Base-by-base conservation (phyloP, 2,797 vertebrate species). In the Mormyrus hasselquistii region DNA sequence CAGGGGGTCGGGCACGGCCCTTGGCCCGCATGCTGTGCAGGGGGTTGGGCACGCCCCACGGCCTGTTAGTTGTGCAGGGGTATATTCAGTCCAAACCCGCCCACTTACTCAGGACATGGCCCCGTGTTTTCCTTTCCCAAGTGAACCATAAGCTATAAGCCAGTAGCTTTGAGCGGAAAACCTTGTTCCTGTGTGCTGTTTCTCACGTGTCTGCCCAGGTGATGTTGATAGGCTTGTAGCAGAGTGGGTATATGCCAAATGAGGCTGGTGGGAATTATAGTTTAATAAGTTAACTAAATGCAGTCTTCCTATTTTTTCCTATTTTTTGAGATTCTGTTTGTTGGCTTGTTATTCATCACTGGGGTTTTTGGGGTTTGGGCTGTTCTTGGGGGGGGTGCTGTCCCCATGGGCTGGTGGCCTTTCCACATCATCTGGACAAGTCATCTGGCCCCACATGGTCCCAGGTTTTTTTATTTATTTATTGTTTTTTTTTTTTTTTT, bases 371-470 rank as follows among this genome's bases (percentile, higher is more conserved):
- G 29, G 29, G 29, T 34, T 34, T 34, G 29, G 88, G 52, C 62
- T 89, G 89, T 14, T 88, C 86, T 14, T 1, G 53, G 57, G 57
- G 62, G 22, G 6, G 55, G 55, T 16, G 52, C 8, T 34, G 22
- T 73, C 29, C 88, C 25, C 1, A 44, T 34, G 87, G 89, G 89
- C 88, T 12, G 57, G 29, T 0, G n/a, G 88, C 88, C 90, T 87
- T 87, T 22, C 73, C 47, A 53, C 87, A 73, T 91, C 91, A 92
- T 92, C 91, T 91, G 91, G 62, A 82, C 88, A 89, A 90, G 62
- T 91, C 88, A 91, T 90, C 89, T 91, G 88, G 87, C 50, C 89
- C 57, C 87, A 50, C 88, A 88, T 88, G 34, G 38, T 10, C 89
- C 3, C 12, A 44, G 57, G 59, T 14, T 16, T 59, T 87, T 85